These are phyloP conservation scores for Hiodon alosoides DNA, from an alignment of 2,113 vertebrate genomes.

Conservation along the genomic window DNA sequence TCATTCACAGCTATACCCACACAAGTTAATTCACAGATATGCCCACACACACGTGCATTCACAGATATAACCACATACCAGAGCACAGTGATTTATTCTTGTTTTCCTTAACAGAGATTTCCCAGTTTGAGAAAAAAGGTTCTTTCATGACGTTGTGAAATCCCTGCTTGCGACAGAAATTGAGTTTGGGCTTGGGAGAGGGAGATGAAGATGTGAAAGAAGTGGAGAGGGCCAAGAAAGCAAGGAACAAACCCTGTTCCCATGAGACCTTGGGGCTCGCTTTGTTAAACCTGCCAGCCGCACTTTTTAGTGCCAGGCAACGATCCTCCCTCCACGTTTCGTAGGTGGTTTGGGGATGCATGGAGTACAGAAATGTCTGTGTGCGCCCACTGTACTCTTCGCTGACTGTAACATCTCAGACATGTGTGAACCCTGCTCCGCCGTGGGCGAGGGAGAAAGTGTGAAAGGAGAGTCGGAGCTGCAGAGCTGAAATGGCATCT, in stretches of 20 bases:
- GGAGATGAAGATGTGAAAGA: not conserved
- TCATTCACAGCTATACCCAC: too few relatives aligned
- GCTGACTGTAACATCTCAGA: slow-evolving; percentile 23
- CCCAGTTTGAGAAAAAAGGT: not conserved
- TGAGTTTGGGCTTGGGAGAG: too few relatives aligned
- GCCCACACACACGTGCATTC: too few relatives aligned
- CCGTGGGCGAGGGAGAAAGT: not conserved
- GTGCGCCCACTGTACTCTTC: slow-evolving; percentile 7
- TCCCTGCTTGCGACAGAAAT: not conserved
- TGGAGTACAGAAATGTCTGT: slow-evolving; percentile 17
- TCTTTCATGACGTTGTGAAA: not conserved
- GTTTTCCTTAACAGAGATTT: not conserved
- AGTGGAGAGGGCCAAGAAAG: not conserved
- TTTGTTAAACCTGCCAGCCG: slow-evolving; percentile 13
- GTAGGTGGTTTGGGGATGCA: slow-evolving; percentile 8
- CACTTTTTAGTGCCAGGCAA: slow-evolving; percentile 6
- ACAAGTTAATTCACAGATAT: too few relatives aligned
- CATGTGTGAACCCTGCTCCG: slow-evolving; percentile 16
- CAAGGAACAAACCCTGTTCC: not conserved
- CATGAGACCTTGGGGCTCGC: not conserved
- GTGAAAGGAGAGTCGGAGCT: slow-evolving; percentile 27
- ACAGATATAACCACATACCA: too few relatives aligned
- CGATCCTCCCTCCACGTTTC: not conserved
- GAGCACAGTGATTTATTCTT: not conserved
- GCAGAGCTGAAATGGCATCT: slow-evolving; percentile 39